Conservation (phyloP, 2,113 vertebrate species). For the Candoia aspera region DNA sequence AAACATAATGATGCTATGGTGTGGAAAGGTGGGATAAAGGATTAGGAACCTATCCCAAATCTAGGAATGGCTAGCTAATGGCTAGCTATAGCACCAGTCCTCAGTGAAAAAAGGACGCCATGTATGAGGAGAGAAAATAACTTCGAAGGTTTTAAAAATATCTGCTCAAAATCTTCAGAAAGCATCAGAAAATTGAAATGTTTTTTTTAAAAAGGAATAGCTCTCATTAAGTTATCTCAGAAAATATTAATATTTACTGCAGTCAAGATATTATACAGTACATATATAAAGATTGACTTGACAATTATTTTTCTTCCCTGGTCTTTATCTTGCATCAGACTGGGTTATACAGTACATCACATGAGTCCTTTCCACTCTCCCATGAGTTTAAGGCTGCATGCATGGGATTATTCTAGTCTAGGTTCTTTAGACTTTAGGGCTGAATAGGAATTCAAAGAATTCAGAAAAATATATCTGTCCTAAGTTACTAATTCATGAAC, state of each 20-base stretch:
- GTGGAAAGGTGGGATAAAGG: neutral
- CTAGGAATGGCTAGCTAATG: neutral
- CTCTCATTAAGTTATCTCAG: neutral
- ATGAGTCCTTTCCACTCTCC: neutral
- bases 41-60: neutral
- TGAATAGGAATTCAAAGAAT: neutral
- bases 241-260: neutral
- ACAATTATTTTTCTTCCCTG: neutral
- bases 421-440: neutral
- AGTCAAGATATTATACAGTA: neutral
- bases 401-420: neutral
- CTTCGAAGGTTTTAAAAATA: neutral
- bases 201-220: neutral
- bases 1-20: neutral
- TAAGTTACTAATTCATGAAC: neutral
- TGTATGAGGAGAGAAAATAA: neutral
- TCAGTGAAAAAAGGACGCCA: neutral
- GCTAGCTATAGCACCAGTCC: neutral
- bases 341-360: neutral
- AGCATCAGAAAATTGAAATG: neutral
- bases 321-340: neutral
- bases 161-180: neutral
- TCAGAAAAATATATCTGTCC: neutral
- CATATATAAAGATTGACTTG: neutral
- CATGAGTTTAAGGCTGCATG: neutral